Percentiles rank a stretch among this genome's conserved stretches.
Conservation (phyloP, 1,140 invertebrate species). For the Drosophila sulfurigaster region DNA sequence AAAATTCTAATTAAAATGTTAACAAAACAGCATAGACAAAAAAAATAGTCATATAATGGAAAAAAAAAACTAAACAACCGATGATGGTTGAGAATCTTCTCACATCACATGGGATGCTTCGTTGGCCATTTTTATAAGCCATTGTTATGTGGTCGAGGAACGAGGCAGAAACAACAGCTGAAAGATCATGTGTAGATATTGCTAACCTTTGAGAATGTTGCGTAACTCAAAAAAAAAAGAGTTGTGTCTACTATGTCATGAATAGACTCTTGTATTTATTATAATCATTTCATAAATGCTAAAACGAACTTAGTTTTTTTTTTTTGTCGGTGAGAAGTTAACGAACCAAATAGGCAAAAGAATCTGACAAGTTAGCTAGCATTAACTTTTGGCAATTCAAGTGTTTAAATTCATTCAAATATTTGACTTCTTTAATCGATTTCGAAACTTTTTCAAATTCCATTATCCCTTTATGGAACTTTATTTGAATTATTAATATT, state of each 20-base stretch:
- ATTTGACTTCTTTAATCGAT: no score
- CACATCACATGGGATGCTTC: constrained; percentile 38
- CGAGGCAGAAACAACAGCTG: not conserved
- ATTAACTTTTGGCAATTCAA: not conserved
- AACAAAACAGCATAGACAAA: constrained; percentile 24
- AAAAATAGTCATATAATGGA: constrained; percentile 9
- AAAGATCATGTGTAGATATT: constrained; percentile 34
- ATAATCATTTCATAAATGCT: constrained; percentile 10
- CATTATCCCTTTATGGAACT: no score
- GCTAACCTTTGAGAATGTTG: constrained; percentile 14
- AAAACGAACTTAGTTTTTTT: not conserved
- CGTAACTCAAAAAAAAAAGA: constrained; percentile 21
- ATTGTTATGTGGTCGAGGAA: constrained; percentile 30
- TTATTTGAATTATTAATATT: no score
- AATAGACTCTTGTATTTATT: constrained; percentile 19
- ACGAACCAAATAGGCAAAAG: not conserved
- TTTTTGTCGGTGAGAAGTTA: not conserved
- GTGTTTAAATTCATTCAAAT: not conserved
- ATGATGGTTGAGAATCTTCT: constrained; percentile 46
- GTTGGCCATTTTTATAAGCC: constrained; percentile 37
- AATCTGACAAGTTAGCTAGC: not conserved
- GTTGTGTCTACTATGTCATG: constrained; percentile 7
- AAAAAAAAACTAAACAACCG: not conserved
- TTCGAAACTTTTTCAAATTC: no score
- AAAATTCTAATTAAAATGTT: constrained; percentile 63